Evolutionary conservation across 2,888 invertebrate species (phyloP).

Genomic region (Rhingia rostrata): DNA sequence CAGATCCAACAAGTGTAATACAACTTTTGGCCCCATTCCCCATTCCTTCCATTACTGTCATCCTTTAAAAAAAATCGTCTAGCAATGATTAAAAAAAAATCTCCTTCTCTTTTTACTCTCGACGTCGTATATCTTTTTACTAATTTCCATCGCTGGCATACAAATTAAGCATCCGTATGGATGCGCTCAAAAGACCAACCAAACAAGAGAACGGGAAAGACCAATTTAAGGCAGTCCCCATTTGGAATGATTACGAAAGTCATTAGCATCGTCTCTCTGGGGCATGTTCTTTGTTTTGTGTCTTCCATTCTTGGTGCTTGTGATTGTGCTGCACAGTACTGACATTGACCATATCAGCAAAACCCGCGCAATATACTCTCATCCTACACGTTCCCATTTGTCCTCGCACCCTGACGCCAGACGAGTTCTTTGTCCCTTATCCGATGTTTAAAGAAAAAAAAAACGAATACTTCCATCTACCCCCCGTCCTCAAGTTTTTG

Average conservation of each 20-base stretch:
- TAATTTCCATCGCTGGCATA: slow-evolving; percentile 6
- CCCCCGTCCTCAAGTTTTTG: neutral
- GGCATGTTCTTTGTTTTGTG: slow-evolving; percentile 6
- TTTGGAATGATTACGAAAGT: slow-evolving; percentile 34
- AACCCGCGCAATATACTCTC: neutral
- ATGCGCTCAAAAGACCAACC: slow-evolving; percentile 9
- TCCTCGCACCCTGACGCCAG: neutral
- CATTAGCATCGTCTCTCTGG: slow-evolving; percentile 49
- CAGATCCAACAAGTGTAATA: too few relatives aligned
- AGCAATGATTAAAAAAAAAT: slow-evolving; percentile 31
- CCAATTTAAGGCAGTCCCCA: slow-evolving; percentile 35
- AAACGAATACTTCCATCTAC: neutral
- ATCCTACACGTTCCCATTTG: neutral
- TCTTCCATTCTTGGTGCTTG: neutral
- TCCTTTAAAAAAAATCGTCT: neutral
- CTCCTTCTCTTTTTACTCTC: neutral
- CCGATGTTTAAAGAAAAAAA: neutral
- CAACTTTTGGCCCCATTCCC: too few relatives aligned
- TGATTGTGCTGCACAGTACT: neutral
- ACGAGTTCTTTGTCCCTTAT: slow-evolving; percentile 20
- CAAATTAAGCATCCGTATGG: slow-evolving; percentile 7
- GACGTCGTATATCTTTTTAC: neutral
- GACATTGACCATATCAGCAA: slow-evolving; percentile 22
- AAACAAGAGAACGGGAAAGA: neutral
- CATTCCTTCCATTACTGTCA: too few relatives aligned